Percentiles rank a stretch among this genome's conserved stretches.
phyloP scores from a whole-genome alignment of 2,113 vertebrate genomes.

The Acinonyx jubatus region DNA sequence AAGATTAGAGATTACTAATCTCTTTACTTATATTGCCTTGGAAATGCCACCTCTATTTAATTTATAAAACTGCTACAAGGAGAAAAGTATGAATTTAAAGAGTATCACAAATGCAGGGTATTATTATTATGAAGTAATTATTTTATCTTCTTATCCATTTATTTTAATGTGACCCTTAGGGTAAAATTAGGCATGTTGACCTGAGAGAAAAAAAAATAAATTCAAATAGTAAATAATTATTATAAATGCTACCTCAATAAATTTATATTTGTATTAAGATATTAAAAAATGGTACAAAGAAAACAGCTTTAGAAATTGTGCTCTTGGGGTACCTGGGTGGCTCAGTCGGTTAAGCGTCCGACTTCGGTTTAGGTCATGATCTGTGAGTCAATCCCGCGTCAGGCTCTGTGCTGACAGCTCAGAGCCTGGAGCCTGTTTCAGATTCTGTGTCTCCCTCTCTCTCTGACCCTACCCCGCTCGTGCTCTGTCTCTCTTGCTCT shows the following conservation, averaged over 20 bases:
- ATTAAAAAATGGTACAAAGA: background rate
- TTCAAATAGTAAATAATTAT: slow-evolving; percentile 4
- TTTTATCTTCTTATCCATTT: background rate
- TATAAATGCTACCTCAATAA: background rate
- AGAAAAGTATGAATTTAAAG: slow-evolving; percentile 38
- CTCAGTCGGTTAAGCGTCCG: too few species aligned
- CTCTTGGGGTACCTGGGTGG: background rate
- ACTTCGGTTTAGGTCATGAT: too few species aligned
- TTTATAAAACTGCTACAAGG: background rate
- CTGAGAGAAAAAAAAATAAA: background rate
- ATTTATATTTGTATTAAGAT: slow-evolving; percentile 49
- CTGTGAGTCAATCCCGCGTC: too few species aligned
- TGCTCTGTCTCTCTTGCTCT: background rate
- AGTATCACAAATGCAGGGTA: background rate
- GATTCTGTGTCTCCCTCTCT: background rate
- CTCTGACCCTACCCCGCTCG: background rate
- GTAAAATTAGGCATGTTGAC: background rate
- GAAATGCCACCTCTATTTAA: slow-evolving; percentile 31
- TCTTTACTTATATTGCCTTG: background rate
- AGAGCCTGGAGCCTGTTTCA: too few species aligned
- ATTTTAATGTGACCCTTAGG: background rate
- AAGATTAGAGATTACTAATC: background rate
- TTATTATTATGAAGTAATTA: background rate
- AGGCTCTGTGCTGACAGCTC: too few species aligned
- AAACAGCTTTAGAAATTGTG: background rate